A percentile compares a stretch with the other conserved stretches of the same genome.
These are phyloP conservation scores for Dendrolimus punctatus DNA, from an alignment of 1,140 invertebrate species.

Conservation along the genomic window DNA sequence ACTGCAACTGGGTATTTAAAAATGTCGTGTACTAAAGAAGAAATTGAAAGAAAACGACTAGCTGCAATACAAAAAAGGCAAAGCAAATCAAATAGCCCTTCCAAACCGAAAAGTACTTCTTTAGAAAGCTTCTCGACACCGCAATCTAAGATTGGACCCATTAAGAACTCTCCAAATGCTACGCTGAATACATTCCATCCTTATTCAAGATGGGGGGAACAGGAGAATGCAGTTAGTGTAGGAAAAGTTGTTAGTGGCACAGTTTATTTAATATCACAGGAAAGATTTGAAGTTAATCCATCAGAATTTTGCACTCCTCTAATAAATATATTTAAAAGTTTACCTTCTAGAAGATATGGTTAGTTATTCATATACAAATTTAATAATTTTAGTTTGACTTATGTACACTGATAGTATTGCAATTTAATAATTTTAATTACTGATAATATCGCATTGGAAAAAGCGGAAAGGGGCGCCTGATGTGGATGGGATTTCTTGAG, in stretches of 20 bases:
- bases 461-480: no score
- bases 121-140: no score
- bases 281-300: slow-evolving; percentile 79
- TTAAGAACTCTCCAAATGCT: slow-evolving; percentile 17
- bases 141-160: slow-evolving; percentile 9
- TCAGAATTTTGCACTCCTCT: slow-evolving; percentile 76
- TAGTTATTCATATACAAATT: slow-evolving; percentile 26
- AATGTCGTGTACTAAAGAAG: slow-evolving; percentile 63
- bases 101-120: slow-evolving; percentile 1
- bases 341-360: slow-evolving; percentile 77
- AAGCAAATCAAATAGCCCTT: slow-evolving; percentile 14
- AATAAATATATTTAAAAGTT: slow-evolving; percentile 81
- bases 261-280: slow-evolving; percentile 57
- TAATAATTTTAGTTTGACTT: no score
- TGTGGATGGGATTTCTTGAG: no score
- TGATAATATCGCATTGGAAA: no score
- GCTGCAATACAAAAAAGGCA: slow-evolving; percentile 60
- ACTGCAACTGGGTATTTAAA: not conserved
- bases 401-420: no score
- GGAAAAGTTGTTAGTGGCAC: slow-evolving; percentile 60
- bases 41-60: slow-evolving; percentile 66
- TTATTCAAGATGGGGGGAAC: slow-evolving; percentile 25
- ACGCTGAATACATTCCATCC: slow-evolving; percentile 37
- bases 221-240: slow-evolving; percentile 14
- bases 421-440: no score